phyloP scores from a whole-genome alignment of 2,113 vertebrate genomes.

The Lagopus leucura region DNA sequence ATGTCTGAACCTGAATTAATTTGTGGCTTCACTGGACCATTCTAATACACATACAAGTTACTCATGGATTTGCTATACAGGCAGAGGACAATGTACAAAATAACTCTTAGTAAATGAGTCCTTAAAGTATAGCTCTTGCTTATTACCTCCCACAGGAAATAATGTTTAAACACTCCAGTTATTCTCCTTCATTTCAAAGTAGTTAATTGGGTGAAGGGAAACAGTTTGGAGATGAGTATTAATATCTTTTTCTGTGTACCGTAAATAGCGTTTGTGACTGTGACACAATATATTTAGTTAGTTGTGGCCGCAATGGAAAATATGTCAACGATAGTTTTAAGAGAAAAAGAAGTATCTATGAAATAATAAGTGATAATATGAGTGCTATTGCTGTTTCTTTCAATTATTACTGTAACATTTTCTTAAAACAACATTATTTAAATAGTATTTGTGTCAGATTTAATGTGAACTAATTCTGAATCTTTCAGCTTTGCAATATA shows the following conservation, averaged over 20 bases:
- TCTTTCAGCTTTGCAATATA: neutral
- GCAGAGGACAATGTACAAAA: neutral
- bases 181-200: neutral
- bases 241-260: neutral
- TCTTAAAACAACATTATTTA: neutral
- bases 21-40: neutral
- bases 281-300: neutral
- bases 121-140: neutral
- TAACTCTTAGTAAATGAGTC: neutral
- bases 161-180: neutral
- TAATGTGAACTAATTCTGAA: neutral
- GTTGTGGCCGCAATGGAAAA: neutral
- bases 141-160: neutral
- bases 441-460: neutral
- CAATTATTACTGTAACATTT: neutral
- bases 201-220: neutral
- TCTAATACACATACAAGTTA: neutral
- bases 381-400: neutral
- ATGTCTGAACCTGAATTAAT: neutral
- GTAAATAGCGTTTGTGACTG: neutral
- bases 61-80: neutral
- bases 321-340: neutral
- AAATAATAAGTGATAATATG: neutral
- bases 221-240: neutral
- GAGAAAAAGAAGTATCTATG: neutral